A percentile compares a stretch with the other conserved stretches of the same genome.
Evolutionary conservation across 1,140 invertebrate species (phyloP).

Genomic region (Caenorhabditis tropicalis): DNA sequence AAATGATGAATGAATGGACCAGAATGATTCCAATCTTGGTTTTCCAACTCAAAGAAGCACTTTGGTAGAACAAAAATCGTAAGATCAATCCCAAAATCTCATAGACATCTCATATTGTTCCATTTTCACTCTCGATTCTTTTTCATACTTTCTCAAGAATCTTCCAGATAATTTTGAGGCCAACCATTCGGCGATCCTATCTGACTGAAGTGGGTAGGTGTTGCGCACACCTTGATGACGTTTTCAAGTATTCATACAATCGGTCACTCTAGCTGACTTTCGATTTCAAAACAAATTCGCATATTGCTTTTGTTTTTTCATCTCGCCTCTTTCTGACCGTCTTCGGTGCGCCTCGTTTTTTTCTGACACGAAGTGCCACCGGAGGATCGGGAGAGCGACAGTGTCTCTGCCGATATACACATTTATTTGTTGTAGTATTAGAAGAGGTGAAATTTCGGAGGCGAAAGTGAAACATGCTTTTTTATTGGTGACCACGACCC

Average conservation of each 20-base stretch:
- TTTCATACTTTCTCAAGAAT: neutral
- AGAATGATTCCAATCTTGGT: too few relatives aligned
- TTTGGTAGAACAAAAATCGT: neutral
- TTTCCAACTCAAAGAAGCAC: neutral
- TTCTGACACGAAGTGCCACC: constrained; percentile 11
- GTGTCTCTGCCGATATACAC: neutral
- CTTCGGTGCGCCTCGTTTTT: neutral
- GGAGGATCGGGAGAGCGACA: neutral
- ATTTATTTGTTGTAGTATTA: constrained; percentile 43
- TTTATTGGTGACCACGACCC: constrained; percentile 39
- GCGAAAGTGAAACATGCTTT: constrained; percentile 40
- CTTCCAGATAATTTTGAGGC: constrained; percentile 23
- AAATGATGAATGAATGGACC: too few relatives aligned
- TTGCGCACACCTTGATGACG: constrained; percentile 17
- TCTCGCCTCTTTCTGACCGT: neutral
- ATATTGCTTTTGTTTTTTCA: neutral
- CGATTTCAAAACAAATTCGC: neutral
- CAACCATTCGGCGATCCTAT: constrained; percentile 11
- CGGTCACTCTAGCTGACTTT: constrained; percentile 36
- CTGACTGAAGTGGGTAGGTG: neutral
- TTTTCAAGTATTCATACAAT: neutral
- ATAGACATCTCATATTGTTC: neutral
- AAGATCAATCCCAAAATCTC: neutral
- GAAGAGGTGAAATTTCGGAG: neutral
- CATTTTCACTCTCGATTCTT: neutral